Base-by-base conservation (phyloP, 2,113 vertebrate species). In the Ictalurus furcatus region DNA sequence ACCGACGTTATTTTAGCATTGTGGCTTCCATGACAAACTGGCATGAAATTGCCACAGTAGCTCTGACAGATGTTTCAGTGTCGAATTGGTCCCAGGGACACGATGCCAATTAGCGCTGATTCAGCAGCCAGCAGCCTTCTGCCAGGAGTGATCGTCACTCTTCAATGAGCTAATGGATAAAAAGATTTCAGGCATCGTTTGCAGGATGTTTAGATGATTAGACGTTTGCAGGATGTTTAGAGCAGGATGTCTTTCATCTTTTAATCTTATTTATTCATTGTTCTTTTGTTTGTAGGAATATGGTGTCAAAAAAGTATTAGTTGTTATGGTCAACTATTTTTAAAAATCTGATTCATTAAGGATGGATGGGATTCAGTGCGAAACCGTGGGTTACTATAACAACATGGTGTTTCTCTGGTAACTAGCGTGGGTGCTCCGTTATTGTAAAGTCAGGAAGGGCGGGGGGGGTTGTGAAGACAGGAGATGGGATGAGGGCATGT, bases 41-140 rank as follows among this genome's bases (percentile, higher is more conserved):
- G 25, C 86, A 58, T 74, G 14, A 74, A 76, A 76, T 85, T 25
- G 56, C 54, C 69, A 74, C 37, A 78, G 87, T 25, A 76, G 54
- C 37, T 21, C 69, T 76, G 87, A 88, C 81, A 52, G 65, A 88
- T 74, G 65, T 80, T 78, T n/a, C 30, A 30, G 86, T 80, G 78
- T 87, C n/a, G 16, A 52, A 76, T 61, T 48, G 34, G 0, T 81
- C 67, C 54, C 34, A 34, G 34, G 56, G 82, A 84, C 25, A 52
- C 34, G 58, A n/a, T 61, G 69, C 56, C 37, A 74, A 23, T 69
- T 80, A 65, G 30, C n/a, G 52, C 88, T 56, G 73, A 80, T 78
- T 78, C 82, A 65, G 56, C 54, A 87, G 40, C 44, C 37, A 44
- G 3, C 73, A 73, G 81, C 54, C 2, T 61, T 61, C 67, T 76